Evolutionary conservation across 2,797 vertebrate genomes (phyloP).

Genomic region (Cuculus canorus): DNA sequence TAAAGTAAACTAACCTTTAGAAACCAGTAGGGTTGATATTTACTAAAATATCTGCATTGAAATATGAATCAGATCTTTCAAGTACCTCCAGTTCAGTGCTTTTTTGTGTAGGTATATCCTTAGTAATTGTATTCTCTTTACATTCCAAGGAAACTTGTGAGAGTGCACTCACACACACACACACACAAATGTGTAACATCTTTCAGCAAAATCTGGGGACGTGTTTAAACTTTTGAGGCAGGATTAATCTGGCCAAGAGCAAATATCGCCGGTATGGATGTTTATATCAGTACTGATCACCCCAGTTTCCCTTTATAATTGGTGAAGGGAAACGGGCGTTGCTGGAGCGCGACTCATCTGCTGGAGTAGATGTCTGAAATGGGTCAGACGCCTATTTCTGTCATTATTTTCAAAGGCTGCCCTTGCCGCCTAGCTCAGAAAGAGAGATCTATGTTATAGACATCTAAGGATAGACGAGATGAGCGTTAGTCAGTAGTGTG

Average conservation of each 20-base stretch:
- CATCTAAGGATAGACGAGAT: neutral
- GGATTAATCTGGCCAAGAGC: neutral
- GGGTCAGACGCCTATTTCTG: constrained; percentile 23
- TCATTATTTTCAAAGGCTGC: constrained; percentile 13
- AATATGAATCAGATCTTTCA: neutral
- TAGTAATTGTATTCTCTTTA: neutral
- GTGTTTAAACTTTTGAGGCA: neutral
- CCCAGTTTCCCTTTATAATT: neutral
- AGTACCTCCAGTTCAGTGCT: neutral
- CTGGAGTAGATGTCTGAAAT: neutral
- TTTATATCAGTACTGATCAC: neutral
- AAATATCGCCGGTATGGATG: neutral
- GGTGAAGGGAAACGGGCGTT: neutral
- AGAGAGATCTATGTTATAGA: neutral
- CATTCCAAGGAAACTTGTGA: neutral
- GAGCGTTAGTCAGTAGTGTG: neutral
- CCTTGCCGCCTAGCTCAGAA: neutral
- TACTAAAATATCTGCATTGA: neutral
- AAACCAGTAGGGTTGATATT: neutral
- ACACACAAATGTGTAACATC: neutral
- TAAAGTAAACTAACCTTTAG: neutral
- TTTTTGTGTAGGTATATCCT: neutral
- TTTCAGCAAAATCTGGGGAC: neutral
- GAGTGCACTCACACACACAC: neutral
- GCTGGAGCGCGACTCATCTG: neutral